Conservation (phyloP, 2,797 vertebrate species). For the Pantherophis alleghaniensis region DNA sequence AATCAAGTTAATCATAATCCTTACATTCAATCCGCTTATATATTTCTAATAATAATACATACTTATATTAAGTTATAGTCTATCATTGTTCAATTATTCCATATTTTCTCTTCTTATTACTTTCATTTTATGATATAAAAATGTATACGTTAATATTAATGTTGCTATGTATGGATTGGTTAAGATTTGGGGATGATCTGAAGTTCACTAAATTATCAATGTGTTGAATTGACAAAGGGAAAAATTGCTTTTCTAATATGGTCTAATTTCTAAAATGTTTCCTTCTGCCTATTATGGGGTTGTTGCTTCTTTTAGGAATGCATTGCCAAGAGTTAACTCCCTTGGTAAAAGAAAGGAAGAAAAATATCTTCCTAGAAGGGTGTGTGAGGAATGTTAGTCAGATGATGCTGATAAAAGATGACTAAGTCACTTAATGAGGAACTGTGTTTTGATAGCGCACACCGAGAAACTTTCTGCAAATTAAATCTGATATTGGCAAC, state of each 20-base stretch:
- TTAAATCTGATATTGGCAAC: background rate
- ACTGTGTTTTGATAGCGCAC: background rate
- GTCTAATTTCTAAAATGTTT: background rate
- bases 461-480: background rate
- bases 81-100: too few relatives aligned
- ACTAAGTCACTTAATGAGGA: background rate
- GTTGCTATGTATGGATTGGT: background rate
- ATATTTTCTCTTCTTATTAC: too few relatives aligned
- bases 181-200: background rate
- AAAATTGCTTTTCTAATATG: background rate
- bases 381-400: slow-evolving; percentile 8
- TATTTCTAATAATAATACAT: too few relatives aligned
- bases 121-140: too few relatives aligned
- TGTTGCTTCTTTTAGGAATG: slow-evolving; percentile 4
- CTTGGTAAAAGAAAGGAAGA: background rate
- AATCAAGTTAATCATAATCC: too few relatives aligned
- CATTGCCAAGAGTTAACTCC: background rate
- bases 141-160: background rate
- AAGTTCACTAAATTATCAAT: background rate
- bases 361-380: background rate
- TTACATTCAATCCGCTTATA: too few relatives aligned
- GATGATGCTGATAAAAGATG: background rate
- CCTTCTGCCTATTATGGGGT: background rate
- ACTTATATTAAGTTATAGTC: background rate
- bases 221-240: background rate